phyloP scores from a whole-genome alignment of 2,888 invertebrate genomes.

The Dendrolimus houi region DNA sequence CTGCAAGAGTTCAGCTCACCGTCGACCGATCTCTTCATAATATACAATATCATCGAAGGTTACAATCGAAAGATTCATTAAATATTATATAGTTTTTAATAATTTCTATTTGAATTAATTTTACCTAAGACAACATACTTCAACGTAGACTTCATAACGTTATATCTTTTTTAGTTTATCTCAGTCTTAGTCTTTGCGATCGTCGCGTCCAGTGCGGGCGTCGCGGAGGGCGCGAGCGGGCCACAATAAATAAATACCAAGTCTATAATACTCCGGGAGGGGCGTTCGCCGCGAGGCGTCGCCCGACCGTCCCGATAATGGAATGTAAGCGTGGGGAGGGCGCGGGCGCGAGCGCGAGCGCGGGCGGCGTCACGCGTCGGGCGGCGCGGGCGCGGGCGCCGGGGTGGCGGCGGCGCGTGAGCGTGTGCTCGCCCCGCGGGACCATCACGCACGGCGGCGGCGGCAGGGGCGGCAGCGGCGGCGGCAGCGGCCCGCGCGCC shows the following conservation, averaged over 20 bases:
- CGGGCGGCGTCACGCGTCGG: constrained; percentile 44
- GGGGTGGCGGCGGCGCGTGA: constrained; percentile 27
- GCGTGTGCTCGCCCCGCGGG: constrained; percentile 36
- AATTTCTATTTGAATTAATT: constrained; percentile 72
- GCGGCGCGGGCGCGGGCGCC: constrained; percentile 33
- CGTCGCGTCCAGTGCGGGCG: constrained; percentile 54
- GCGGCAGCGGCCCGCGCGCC: constrained; percentile 41
- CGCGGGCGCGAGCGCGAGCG: constrained; percentile 26
- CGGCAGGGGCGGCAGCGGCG: constrained; percentile 14
- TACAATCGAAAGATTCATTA: constrained; percentile 66
- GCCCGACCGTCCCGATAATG: constrained; percentile 65
- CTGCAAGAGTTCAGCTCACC: constrained; percentile 59
- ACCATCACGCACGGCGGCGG: constrained; percentile 24
- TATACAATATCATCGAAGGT: constrained; percentile 57
- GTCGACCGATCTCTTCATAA: constrained; percentile 53
- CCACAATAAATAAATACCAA: constrained; percentile 67
- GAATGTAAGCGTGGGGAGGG: constrained; percentile 72
- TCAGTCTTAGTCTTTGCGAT: constrained; percentile 75
- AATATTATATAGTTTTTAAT: constrained; percentile 69
- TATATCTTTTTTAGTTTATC: constrained; percentile 67
- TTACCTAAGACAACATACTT: constrained; percentile 72
- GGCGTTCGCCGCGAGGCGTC: constrained; percentile 12
- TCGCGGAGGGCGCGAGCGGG: constrained; percentile 47
- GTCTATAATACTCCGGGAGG: constrained; percentile 68
- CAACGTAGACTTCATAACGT: constrained; percentile 70